A percentile compares a stretch with the other conserved stretches of the same genome.
These are phyloP conservation scores for Elegia similella DNA, from an alignment of 2,888 invertebrate species.

Conservation along the genomic window DNA sequence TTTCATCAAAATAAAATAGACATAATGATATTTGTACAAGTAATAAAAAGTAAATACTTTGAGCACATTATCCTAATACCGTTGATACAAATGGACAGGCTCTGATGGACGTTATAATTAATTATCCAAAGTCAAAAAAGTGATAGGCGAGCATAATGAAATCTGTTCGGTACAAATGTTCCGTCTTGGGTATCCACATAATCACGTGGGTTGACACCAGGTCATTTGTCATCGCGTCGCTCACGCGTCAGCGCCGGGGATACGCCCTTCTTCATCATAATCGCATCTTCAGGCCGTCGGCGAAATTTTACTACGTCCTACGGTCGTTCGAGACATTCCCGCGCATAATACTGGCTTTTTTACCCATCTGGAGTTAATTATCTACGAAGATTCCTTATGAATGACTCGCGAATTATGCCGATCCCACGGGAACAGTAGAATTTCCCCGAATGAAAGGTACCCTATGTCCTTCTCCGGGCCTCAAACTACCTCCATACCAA, in stretches of 20 bases:
- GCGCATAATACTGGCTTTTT: conserved; percentile 1
- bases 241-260: conserved; percentile 59
- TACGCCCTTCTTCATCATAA: conserved; percentile 65
- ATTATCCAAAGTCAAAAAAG: conserved; percentile 35
- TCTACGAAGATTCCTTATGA: background rate
- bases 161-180: conserved; percentile 18
- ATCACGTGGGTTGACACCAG: conserved; percentile 43
- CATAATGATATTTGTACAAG: conserved; percentile 8
- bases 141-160: conserved; percentile 24
- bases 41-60: conserved; percentile 13
- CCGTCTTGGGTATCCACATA: conserved; percentile 28
- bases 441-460: too few relatives aligned
- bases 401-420: too few relatives aligned
- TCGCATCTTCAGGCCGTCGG: conserved; percentile 25
- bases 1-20: background rate
- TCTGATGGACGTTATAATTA: conserved; percentile 39
- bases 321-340: conserved; percentile 5
- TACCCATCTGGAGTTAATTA: background rate
- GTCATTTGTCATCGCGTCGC: conserved; percentile 72
- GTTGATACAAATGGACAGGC: conserved; percentile 39
- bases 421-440: too few relatives aligned
- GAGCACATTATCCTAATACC: conserved; percentile 32
- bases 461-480: too few relatives aligned
- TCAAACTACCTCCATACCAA: too few relatives aligned
- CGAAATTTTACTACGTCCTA: conserved; percentile 11